Evolutionary conservation across 1,140 invertebrate species (phyloP).

Genomic region (Drosophila insularis): DNA sequence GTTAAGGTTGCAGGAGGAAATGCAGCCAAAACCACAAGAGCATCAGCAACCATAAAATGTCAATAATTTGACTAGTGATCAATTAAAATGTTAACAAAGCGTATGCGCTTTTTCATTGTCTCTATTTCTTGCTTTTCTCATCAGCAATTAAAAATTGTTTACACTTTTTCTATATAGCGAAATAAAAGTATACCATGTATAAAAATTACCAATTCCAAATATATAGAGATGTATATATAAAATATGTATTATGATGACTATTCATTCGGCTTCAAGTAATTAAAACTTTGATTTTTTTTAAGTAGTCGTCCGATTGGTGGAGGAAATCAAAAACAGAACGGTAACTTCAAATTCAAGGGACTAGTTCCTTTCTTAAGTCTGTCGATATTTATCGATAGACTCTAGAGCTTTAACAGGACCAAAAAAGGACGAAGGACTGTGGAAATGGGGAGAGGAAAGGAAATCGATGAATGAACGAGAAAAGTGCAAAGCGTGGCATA

Average conservation of each 20-base stretch:
- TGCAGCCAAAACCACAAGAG: conserved; percentile 35
- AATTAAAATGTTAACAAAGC: conserved; percentile 48
- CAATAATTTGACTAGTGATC: conserved; percentile 37
- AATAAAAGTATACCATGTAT: conserved; percentile 4
- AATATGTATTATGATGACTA: too few species aligned
- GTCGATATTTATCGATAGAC: conserved; percentile 5
- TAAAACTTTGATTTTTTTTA: too few species aligned
- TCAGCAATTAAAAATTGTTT: conserved; percentile 45
- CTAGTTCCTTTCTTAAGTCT: too few species aligned
- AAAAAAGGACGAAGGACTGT: conserved; percentile 16
- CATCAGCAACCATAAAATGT: conserved; percentile 25
- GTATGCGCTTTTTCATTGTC: conserved; percentile 29
- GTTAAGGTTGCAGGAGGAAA: conserved; percentile 52
- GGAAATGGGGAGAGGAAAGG: conserved; percentile 5
- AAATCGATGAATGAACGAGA: conserved; percentile 63
- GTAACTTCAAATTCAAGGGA: too few species aligned
- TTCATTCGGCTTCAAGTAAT: too few species aligned
- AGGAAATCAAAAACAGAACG: too few species aligned
- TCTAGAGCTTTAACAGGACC: conserved; percentile 38
- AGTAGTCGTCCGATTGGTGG: too few species aligned
- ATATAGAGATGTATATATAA: background rate
- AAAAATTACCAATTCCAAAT: background rate
- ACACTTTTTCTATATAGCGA: conserved; percentile 45
- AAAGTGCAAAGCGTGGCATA: conserved; percentile 21
- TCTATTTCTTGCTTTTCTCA: conserved; percentile 24